A percentile compares a stretch with the other conserved stretches of the same genome.
phyloP scores from a whole-genome alignment of 2,113 vertebrate genomes.

The Myocastor coypus region DNA sequence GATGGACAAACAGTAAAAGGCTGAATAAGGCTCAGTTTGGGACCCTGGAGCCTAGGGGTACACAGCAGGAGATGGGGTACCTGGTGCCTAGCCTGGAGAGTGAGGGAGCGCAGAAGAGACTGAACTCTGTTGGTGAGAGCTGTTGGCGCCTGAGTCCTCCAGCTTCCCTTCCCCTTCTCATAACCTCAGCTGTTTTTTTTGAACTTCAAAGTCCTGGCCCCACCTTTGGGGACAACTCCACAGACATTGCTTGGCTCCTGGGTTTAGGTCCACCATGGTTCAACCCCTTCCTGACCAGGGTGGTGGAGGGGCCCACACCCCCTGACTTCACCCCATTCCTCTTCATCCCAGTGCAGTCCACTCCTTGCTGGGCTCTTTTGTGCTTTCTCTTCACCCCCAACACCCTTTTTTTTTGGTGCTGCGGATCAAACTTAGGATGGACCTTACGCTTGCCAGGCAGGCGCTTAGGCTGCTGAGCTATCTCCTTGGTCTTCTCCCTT shows the following conservation, averaged over 20 bases:
- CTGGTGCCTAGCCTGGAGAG: background rate
- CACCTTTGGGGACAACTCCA: background rate
- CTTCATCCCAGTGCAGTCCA: background rate
- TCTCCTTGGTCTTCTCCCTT: background rate
- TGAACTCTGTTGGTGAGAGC: background rate
- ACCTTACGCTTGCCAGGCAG: too few species aligned
- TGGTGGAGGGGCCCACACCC: background rate
- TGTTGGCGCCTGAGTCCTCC: background rate
- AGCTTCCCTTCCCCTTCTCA: background rate
- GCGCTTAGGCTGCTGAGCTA: too few species aligned
- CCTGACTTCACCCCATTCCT: background rate
- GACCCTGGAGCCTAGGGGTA: slow-evolving; percentile 47
- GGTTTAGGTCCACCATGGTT: background rate
- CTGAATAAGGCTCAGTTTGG: slow-evolving; percentile 57
- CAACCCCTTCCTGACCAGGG: background rate
- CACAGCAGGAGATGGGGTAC: background rate
- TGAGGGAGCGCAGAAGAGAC: too few species aligned
- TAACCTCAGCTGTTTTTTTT: background rate
- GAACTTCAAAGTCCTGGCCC: background rate
- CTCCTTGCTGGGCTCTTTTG: background rate
- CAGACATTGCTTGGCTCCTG: background rate
- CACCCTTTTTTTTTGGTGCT: too few species aligned
- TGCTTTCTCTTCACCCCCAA: background rate
- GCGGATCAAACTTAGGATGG: too few species aligned
- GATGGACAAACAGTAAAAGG: slow-evolving; percentile 79